These are phyloP conservation scores for Geotria australis DNA, from an alignment of 2,797 vertebrate genomes.

Conservation along the genomic window DNA sequence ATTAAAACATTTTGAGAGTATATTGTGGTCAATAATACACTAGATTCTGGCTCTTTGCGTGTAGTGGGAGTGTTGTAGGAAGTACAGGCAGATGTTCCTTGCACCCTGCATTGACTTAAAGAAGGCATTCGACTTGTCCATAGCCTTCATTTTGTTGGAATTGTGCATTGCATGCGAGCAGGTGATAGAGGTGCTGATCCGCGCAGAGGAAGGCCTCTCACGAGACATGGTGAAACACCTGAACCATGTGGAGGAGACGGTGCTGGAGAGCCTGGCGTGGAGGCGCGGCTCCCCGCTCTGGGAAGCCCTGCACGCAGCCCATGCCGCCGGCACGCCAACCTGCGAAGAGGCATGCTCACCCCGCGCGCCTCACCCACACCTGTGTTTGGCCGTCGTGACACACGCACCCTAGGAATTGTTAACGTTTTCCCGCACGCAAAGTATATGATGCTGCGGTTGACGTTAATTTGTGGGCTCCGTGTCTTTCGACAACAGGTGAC, in stretches of 20 bases:
- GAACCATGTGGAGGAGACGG: conserved; percentile 74
- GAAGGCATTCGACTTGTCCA: too few relatives aligned
- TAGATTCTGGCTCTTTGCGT: too few relatives aligned
- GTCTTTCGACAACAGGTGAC: conserved; percentile 28
- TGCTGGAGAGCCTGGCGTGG: conserved; percentile 71
- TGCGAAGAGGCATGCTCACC: conserved; percentile 49
- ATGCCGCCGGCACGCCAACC: conserved; percentile 35
- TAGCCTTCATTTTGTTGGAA: too few relatives aligned
- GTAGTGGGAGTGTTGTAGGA: too few relatives aligned
- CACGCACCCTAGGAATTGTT: not conserved
- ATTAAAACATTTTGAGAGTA: too few relatives aligned
- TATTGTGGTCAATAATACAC: too few relatives aligned
- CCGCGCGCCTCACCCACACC: not conserved
- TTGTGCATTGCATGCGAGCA: conserved; percentile 6
- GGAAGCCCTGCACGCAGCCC: conserved; percentile 26
- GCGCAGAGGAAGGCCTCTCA: conserved; percentile 72
- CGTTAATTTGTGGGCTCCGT: not conserved
- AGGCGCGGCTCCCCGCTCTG: conserved; percentile 37
- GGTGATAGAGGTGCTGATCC: conserved; percentile 90
- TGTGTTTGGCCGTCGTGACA: not conserved
- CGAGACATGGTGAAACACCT: conserved; percentile 93
- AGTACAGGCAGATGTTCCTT: too few relatives aligned
- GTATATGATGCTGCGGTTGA: not conserved
- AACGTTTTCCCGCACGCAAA: not conserved
- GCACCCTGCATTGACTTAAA: too few relatives aligned